phyloP scores from a whole-genome alignment of 2,113 vertebrate species.

The Ivindomyrus marchei region DNA sequence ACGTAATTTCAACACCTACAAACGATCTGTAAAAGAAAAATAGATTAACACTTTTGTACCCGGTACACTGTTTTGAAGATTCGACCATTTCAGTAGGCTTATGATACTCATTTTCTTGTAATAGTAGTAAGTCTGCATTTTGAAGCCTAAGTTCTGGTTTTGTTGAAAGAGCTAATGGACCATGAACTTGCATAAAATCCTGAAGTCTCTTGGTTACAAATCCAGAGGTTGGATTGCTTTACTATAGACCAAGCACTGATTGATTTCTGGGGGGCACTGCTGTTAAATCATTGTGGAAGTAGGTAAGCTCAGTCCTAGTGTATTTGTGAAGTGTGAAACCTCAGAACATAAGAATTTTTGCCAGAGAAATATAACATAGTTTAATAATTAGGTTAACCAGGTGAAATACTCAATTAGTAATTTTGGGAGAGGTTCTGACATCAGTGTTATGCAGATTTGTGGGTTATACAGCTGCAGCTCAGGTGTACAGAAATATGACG shows the following conservation, averaged over 20 bases:
- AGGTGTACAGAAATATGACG: background rate
- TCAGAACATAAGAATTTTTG: background rate
- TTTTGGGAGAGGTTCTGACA: background rate
- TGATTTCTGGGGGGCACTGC: background rate
- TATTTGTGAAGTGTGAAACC: background rate
- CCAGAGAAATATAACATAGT: background rate
- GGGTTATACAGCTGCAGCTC: background rate
- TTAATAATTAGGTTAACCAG: background rate
- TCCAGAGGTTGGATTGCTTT: background rate
- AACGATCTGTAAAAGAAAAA: background rate
- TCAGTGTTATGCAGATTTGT: background rate
- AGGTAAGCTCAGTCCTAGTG: background rate
- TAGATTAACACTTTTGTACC: background rate
- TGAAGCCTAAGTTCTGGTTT: background rate
- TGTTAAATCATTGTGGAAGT: background rate
- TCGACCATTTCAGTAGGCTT: background rate
- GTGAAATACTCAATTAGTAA: background rate
- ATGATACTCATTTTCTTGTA: background rate
- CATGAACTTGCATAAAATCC: background rate
- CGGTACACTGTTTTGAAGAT: background rate
- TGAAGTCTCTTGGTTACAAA: background rate
- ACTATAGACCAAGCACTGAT: background rate
- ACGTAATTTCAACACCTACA: background rate
- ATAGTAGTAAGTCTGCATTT: background rate
- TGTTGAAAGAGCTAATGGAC: background rate